Evolutionary conservation across 2,888 invertebrate species (phyloP).

Genomic region (Mythimna loreyi): DNA sequence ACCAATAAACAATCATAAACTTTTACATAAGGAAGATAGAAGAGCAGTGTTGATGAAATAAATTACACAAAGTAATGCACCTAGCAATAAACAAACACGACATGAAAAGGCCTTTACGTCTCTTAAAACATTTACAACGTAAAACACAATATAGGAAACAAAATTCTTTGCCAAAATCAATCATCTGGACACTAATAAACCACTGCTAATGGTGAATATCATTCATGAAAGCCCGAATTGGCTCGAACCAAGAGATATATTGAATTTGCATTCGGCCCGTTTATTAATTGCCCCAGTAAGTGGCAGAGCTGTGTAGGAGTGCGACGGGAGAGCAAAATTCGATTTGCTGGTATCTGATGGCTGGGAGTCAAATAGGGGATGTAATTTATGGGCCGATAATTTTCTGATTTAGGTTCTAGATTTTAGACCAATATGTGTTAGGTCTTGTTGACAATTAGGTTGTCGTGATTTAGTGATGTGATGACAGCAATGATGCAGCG

Average conservation of each 20-base stretch:
- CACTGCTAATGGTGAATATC: constrained; percentile 34
- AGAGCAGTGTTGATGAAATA: no score
- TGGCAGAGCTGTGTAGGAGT: constrained; percentile 43
- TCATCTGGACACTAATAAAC: constrained; percentile 31
- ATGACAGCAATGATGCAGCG: no score
- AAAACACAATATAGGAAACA: background rate
- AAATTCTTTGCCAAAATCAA: constrained; percentile 9
- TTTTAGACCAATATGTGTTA: constrained; percentile 15
- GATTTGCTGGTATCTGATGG: constrained; percentile 55
- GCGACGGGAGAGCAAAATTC: constrained; percentile 48
- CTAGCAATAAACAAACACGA: background rate
- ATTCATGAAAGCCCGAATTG: constrained; percentile 46
- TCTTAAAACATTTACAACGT: background rate
- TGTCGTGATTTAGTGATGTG: background rate
- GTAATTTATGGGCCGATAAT: constrained; percentile 49
- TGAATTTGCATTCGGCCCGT: constrained; percentile 60
- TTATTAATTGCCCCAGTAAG: constrained; percentile 61
- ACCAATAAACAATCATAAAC: no score
- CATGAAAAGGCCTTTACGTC: background rate
- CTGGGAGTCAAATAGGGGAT: constrained; percentile 35
- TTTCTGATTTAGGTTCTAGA: constrained; percentile 27
- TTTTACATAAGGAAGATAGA: no score
- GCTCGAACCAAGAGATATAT: constrained; percentile 48
- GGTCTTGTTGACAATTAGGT: background rate
- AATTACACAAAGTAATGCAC: no score